Evolutionary conservation across 2,113 vertebrate species (phyloP).

Genomic region (Numenius arquata): DNA sequence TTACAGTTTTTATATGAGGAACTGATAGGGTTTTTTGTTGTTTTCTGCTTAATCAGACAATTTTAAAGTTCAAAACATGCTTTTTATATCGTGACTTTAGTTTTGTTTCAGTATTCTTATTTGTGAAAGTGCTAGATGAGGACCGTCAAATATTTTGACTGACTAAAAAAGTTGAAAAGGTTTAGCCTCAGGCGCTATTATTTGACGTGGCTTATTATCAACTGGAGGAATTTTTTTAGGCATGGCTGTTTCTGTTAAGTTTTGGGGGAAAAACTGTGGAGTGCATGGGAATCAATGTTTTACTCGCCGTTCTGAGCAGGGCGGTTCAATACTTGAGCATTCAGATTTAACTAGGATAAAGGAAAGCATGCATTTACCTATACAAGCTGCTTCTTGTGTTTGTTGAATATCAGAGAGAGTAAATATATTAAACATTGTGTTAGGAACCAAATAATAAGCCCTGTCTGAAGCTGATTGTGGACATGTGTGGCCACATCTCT

Average conservation of each 20-base stretch:
- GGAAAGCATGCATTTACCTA: not conserved
- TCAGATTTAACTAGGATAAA: not conserved
- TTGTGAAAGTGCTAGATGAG: not conserved
- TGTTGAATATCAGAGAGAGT: not conserved
- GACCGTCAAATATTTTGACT: not conserved
- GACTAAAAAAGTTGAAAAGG: not conserved
- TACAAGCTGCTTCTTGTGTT: not conserved
- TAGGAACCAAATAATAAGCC: not conserved
- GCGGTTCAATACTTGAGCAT: not conserved
- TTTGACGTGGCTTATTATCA: not conserved
- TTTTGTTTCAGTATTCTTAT: not conserved
- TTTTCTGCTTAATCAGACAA: not conserved
- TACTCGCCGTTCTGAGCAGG: fast-evolving
- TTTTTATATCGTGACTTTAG: not conserved
- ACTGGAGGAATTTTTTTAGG: not conserved
- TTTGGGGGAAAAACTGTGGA: not conserved
- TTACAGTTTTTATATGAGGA: not conserved
- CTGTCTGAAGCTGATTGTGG: not conserved
- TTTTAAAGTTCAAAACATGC: not conserved
- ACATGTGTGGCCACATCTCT: not conserved
- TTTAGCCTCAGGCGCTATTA: not conserved
- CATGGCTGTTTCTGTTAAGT: not conserved
- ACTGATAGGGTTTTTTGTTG: not conserved
- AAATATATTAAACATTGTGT: not conserved
- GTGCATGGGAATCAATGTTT: not conserved